Percentiles rank a stretch among this genome's conserved stretches.
phyloP scores from a whole-genome alignment of 2,888 invertebrate species.

The Pollenia labialis region DNA sequence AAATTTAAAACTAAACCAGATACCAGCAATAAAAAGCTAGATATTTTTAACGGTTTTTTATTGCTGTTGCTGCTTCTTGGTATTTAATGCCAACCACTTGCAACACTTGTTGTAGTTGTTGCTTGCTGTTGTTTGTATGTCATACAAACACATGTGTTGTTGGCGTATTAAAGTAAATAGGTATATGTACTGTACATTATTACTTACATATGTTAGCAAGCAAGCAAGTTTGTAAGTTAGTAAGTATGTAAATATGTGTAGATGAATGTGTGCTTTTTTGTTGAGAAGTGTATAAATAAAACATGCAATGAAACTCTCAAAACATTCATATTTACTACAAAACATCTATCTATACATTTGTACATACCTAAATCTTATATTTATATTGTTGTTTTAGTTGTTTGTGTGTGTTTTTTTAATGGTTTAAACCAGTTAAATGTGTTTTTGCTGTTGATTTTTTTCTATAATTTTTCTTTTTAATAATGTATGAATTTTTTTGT shows the following conservation, averaged over 20 bases:
- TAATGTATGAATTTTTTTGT: conserved; percentile 24
- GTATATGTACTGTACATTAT: not conserved
- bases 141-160: conserved; percentile 49
- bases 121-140: conserved; percentile 31
- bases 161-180: conserved; percentile 49
- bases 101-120: conserved; percentile 52
- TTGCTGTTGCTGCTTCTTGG: not conserved
- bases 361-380: not conserved
- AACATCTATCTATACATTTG: conserved; percentile 12
- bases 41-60: conserved; percentile 79
- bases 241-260: not conserved
- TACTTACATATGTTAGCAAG: not conserved
- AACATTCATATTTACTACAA: not conserved
- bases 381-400: conserved; percentile 27
- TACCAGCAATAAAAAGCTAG: conserved; percentile 14
- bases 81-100: conserved; percentile 78
- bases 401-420: conserved; percentile 28
- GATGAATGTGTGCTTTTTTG: not conserved
- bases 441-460: conserved; percentile 9
- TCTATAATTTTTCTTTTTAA: conserved; percentile 48
- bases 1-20: conserved; percentile 47
- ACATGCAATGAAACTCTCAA: conserved; percentile 46
- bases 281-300: conserved; percentile 9
- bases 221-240: not conserved
- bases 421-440: conserved; percentile 50